These are phyloP conservation scores for Aurelia aurita complex sp. Pacific DNA, from an alignment of 30 jellyfish, hydroid and myxozoan genomes.

Conservation along the genomic window DNA sequence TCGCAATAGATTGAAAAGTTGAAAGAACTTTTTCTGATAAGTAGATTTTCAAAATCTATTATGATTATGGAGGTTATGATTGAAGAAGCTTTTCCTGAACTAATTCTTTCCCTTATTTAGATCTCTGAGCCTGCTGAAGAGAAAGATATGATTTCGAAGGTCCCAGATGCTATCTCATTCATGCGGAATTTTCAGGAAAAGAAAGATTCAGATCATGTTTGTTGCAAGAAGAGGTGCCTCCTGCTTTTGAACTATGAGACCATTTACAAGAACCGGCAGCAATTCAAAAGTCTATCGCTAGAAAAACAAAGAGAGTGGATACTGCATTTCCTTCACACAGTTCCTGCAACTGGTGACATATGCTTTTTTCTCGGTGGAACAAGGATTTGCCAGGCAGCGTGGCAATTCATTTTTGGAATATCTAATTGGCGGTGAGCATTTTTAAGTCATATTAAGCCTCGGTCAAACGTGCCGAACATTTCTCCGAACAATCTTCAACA, in stretches of 20 bases:
- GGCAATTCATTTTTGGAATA: conserved; percentile 7
- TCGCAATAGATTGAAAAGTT: too few relatives aligned
- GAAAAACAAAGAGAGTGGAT: conserved; percentile 8
- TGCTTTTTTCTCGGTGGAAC: neutral
- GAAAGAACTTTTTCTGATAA: too few relatives aligned
- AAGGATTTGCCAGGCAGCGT: conserved; percentile 1
- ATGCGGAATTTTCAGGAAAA: neutral
- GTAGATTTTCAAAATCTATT: too few relatives aligned
- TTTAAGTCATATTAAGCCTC: too few relatives aligned
- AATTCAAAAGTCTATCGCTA: neutral
- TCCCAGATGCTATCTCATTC: neutral
- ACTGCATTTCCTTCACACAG: neutral
- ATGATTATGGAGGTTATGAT: too few relatives aligned
- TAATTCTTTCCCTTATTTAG: too few relatives aligned
- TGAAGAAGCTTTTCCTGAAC: too few relatives aligned
- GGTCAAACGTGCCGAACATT: too few relatives aligned
- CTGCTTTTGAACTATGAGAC: neutral
- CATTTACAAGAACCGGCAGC: neutral
- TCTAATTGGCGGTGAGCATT: neutral
- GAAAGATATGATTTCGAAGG: too few relatives aligned
- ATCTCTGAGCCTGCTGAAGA: too few relatives aligned
- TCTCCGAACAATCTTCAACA: too few relatives aligned
- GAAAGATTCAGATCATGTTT: neutral
- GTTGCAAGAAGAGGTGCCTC: conserved; percentile 13
- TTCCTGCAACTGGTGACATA: neutral